Evolutionary conservation across 1,140 invertebrate species (phyloP).

Genomic region (Hypsibius dujardini): DNA sequence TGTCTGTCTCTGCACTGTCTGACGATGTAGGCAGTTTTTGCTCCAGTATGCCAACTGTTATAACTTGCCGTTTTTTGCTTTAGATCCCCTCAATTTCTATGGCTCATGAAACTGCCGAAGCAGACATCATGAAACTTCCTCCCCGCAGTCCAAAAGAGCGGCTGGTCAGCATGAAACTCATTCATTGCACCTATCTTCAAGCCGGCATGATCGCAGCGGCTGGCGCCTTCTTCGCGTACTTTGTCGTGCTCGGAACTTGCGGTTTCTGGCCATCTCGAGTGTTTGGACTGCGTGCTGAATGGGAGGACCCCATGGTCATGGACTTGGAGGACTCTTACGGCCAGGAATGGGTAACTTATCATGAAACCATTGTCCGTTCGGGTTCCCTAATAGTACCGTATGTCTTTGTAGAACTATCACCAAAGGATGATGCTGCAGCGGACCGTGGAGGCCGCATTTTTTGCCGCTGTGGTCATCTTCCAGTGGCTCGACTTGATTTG

Average conservation of each 20-base stretch:
- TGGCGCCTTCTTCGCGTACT: slow-evolving; percentile 96
- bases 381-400: neutral
- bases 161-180: slow-evolving; percentile 67
- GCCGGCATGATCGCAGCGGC: slow-evolving; percentile 99
- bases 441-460: slow-evolving; percentile 96
- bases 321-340: slow-evolving; percentile 90
- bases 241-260: slow-evolving; percentile 96
- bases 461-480: slow-evolving; percentile 89
- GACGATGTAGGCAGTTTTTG: no score
- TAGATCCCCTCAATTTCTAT: slow-evolving; percentile 85
- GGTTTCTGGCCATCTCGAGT: slow-evolving; percentile 70
- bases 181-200: slow-evolving; percentile 54
- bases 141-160: slow-evolving; percentile 83
- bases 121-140: slow-evolving; percentile 89
- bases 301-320: slow-evolving; percentile 88
- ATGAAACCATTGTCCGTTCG: neutral
- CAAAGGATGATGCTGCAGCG: slow-evolving; percentile 86
- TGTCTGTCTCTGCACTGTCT: neutral
- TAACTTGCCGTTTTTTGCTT: neutral
- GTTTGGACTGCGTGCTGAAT: slow-evolving; percentile 75
- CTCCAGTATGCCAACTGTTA: neutral
- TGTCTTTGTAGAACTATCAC: slow-evolving; percentile 58
- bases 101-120: slow-evolving; percentile 86
- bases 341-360: slow-evolving; percentile 77
- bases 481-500: slow-evolving; percentile 98